Percentiles rank a stretch among this genome's conserved stretches.
These are phyloP conservation scores for Notocelia uddmanniana DNA, from an alignment of 2,888 invertebrate genomes.

Conservation along the genomic window DNA sequence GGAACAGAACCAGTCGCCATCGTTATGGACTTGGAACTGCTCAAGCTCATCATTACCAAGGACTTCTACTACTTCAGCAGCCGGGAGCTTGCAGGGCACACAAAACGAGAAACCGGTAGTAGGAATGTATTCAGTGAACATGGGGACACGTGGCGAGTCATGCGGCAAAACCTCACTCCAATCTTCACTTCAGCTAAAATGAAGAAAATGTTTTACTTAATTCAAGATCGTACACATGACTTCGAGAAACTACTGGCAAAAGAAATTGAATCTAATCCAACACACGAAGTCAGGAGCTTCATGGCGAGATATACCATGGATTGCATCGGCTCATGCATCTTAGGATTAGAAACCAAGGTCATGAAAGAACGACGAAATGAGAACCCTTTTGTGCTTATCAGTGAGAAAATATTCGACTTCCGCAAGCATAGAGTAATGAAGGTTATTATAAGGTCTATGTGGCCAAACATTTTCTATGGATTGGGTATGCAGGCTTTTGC, in stretches of 20 bases:
- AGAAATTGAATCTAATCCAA: conserved; percentile 49
- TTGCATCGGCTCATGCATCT: conserved; percentile 64
- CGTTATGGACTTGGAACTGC: conserved; percentile 64
- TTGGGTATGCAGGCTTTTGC: neutral
- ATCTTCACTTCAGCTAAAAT: conserved; percentile 71
- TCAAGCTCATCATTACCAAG: conserved; percentile 66
- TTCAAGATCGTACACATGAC: conserved; percentile 57
- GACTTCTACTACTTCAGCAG: conserved; percentile 72
- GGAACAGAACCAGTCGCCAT: conserved; percentile 71
- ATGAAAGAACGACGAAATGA: conserved; percentile 51
- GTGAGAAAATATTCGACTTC: conserved; percentile 29
- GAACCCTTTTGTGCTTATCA: conserved; percentile 3
- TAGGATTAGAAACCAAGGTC: conserved; percentile 66
- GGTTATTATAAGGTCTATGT: conserved; percentile 3
- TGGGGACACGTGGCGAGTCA: conserved; percentile 70
- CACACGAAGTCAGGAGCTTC: conserved; percentile 57
- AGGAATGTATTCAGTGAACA: conserved; percentile 61
- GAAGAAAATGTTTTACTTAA: conserved; percentile 72
- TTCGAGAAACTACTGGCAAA: conserved; percentile 62
- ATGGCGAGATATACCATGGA: conserved; percentile 68
- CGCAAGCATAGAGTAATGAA: neutral
- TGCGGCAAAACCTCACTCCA: conserved; percentile 69
- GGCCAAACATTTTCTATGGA: conserved; percentile 24
- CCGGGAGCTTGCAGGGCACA: conserved; percentile 62
- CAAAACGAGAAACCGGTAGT: conserved; percentile 58